Conservation (phyloP, 1,140 invertebrate genomes). For the Bombus cullumanus region DNA sequence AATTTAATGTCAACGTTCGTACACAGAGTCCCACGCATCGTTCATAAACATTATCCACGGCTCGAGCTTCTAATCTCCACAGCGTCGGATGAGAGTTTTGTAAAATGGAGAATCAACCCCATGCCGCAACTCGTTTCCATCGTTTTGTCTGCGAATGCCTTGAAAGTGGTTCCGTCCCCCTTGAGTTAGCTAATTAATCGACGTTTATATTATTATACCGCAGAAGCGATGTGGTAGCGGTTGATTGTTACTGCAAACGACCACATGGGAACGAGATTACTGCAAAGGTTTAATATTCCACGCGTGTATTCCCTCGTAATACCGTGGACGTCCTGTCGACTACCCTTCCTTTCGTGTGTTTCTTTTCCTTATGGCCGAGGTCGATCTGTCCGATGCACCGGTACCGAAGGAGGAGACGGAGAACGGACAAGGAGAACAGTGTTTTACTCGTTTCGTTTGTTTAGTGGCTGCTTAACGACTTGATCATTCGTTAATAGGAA, state of each 20-base stretch:
- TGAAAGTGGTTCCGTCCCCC: background rate
- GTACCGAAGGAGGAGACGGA: background rate
- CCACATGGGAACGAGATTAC: conserved; percentile 46
- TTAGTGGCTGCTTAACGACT: background rate
- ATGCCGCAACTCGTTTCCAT: background rate
- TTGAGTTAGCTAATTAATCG: conserved; percentile 78
- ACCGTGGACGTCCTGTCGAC: conserved; percentile 7
- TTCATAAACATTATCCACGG: too few relatives aligned
- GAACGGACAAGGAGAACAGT: too few relatives aligned
- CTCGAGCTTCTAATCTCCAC: too few relatives aligned
- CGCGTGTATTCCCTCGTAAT: conserved; percentile 54
- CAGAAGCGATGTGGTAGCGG: conserved; percentile 38
- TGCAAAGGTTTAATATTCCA: conserved; percentile 60
- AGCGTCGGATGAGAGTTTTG: background rate
- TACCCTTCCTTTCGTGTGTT: background rate
- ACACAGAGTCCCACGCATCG: too few relatives aligned
- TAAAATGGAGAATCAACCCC: background rate
- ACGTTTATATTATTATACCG: conserved; percentile 77
- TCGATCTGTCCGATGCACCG: background rate
- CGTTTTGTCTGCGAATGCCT: background rate
- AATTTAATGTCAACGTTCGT: too few relatives aligned
- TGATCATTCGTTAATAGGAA: background rate
- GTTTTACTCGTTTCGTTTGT: background rate
- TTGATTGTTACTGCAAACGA: conserved; percentile 32
- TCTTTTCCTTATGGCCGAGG: background rate